Percentiles rank a stretch among this genome's conserved stretches.
phyloP scores from a whole-genome alignment of 2,113 vertebrate species.

The Taurulus bubalis region DNA sequence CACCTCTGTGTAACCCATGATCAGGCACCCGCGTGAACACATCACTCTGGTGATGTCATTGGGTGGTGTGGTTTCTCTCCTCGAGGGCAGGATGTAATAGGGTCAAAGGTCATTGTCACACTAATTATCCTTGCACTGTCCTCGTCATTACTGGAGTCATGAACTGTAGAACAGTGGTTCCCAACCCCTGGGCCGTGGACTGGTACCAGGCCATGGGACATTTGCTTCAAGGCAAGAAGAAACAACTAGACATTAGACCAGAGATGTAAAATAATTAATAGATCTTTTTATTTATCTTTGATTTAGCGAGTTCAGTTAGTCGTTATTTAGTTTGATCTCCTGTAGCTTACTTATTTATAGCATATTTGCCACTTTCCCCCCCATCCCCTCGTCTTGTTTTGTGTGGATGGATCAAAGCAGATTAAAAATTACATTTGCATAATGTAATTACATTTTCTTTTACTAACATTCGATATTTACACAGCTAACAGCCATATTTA shows the following conservation, averaged over 20 bases:
- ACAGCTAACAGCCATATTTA: neutral
- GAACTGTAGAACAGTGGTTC: neutral
- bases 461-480: neutral
- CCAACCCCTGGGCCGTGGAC: neutral
- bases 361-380: neutral
- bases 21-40: constrained; percentile 7
- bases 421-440: neutral
- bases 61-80: constrained; percentile 4
- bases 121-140: constrained; percentile 5
- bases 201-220: no score
- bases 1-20: constrained; percentile 4
- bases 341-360: neutral
- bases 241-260: neutral
- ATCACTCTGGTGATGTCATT: constrained; percentile 21
- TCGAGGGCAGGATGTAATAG: constrained; percentile 17
- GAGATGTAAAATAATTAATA: neutral
- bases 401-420: no score
- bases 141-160: constrained; percentile 3
- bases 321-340: neutral
- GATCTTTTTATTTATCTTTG: neutral
- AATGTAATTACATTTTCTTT: neutral
- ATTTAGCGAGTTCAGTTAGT: neutral
- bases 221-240: neutral
- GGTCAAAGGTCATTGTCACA: constrained; percentile 36
- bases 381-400: neutral